Evolutionary conservation across 64 coral and sea anemone species (phyloP).

Genomic region (Trachythela sp.): DNA sequence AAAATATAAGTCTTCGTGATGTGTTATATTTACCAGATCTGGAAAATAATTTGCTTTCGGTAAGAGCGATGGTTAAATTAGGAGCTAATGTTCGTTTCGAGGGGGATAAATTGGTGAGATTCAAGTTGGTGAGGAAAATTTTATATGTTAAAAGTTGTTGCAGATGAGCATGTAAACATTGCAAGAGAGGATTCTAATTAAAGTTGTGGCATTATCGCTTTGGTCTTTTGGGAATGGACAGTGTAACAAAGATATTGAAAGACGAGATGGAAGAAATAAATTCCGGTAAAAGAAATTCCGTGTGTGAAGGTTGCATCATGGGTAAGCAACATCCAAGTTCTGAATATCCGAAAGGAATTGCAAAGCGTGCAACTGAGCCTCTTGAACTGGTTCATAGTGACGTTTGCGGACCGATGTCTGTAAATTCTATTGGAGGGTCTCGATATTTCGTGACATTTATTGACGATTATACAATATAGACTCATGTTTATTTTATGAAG

Average conservation of each 20-base stretch:
- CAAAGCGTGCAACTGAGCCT: constrained; percentile 55
- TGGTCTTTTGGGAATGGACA: constrained; percentile 60
- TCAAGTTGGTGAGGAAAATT: constrained; percentile 12
- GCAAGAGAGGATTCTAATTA: constrained; percentile 25
- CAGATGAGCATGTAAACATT: no score
- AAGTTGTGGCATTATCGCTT: constrained; percentile 62
- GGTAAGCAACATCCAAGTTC: constrained; percentile 67
- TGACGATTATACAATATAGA: background rate
- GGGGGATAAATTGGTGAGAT: constrained; percentile 13
- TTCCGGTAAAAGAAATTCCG: background rate
- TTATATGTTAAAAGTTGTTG: constrained; percentile 19
- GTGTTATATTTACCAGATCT: background rate
- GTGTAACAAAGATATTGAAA: constrained; percentile 52
- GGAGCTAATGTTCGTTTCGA: constrained; percentile 58
- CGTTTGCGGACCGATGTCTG: no score
- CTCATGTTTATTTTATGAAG: background rate
- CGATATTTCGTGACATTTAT: background rate
- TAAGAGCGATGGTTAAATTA: constrained; percentile 58
- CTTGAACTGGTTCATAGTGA: no score
- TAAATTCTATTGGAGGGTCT: no score
- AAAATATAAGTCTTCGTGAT: background rate
- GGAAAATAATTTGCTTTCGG: constrained; percentile 46
- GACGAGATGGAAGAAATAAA: constrained; percentile 69
- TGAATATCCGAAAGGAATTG: constrained; percentile 55
- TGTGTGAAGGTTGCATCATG: no score